A percentile compares a stretch with the other conserved stretches of the same genome.
Conservation (phyloP, 2,888 invertebrate genomes). For the Mesoligia furuncula region DNA sequence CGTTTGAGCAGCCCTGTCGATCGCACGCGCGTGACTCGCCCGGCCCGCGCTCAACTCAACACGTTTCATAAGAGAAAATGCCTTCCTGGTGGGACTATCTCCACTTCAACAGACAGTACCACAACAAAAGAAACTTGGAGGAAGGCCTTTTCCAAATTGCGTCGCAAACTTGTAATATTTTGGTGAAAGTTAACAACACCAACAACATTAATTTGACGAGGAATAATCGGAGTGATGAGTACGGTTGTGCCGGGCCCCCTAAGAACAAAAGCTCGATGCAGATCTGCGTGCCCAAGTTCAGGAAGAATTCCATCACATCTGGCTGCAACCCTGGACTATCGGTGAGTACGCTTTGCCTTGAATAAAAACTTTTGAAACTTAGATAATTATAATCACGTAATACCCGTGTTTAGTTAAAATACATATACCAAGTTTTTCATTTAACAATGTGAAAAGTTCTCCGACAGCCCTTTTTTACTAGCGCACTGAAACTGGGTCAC, state of each 20-base stretch:
- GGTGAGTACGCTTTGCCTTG: slow-evolving; percentile 81
- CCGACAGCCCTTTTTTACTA: slow-evolving; percentile 19
- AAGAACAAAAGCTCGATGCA: slow-evolving; percentile 87
- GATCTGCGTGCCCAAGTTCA: slow-evolving; percentile 90
- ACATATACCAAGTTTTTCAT: slow-evolving; percentile 5
- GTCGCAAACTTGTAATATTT: slow-evolving; percentile 94
- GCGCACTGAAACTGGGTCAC: slow-evolving; percentile 36
- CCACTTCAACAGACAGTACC: slow-evolving; percentile 86
- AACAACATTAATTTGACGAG: slow-evolving; percentile 93
- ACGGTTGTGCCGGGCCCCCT: slow-evolving; percentile 88
- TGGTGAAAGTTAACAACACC: slow-evolving; percentile 94
- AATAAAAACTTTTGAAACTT: slow-evolving; percentile 27
- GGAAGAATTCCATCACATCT: slow-evolving; percentile 87
- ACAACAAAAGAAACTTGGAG: slow-evolving; percentile 92
- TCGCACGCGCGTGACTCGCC: slow-evolving; percentile 55
- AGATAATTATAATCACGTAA: neutral
- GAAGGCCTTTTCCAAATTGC: slow-evolving; percentile 95
- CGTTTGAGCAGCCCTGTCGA: slow-evolving; percentile 66
- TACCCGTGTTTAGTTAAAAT: neutral
- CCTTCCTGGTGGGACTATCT: slow-evolving; percentile 92
- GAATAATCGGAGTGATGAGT: slow-evolving; percentile 92
- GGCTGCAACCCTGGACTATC: slow-evolving; percentile 91
- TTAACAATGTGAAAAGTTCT: slow-evolving; percentile 14
- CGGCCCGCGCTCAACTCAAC: slow-evolving; percentile 66
- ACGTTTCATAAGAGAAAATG: slow-evolving; percentile 84